Percentiles rank a stretch among this genome's conserved stretches.
phyloP scores from a whole-genome alignment of 2,113 vertebrate genomes.

The Steatornis caripensis region DNA sequence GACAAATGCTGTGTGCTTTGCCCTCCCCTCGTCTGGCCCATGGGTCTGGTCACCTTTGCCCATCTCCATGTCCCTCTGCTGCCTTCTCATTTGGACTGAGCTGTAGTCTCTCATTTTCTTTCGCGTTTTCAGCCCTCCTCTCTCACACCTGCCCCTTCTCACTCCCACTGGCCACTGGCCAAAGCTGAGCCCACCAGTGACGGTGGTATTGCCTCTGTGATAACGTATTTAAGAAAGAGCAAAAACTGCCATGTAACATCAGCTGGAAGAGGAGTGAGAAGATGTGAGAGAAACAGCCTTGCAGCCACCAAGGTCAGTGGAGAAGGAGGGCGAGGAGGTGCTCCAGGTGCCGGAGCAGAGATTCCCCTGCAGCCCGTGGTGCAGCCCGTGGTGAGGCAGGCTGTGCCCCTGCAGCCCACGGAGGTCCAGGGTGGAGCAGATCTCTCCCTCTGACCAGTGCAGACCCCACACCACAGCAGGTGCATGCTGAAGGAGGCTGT shows the following conservation, averaged over 20 bases:
- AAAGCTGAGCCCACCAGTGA: neutral
- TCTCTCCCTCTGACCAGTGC: neutral
- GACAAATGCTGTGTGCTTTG: neutral
- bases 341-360: accelerated
- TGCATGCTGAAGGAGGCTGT: neutral
- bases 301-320: neutral
- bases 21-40: neutral
- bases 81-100: neutral
- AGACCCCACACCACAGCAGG: neutral
- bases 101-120: neutral
- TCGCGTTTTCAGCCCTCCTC: neutral
- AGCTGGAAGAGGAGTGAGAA: neutral
- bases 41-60: neutral
- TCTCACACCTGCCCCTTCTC: neutral
- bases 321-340: neutral
- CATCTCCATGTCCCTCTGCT: neutral
- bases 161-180: neutral
- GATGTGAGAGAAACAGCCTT: neutral
- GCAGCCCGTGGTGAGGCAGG: neutral
- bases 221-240: neutral
- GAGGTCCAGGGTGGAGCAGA: neutral
- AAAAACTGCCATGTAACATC: neutral
- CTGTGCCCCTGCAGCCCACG: neutral
- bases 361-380: neutral
- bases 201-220: accelerated